phyloP scores from a whole-genome alignment of 1,140 invertebrate species.

The Scaptomyza montana region DNA sequence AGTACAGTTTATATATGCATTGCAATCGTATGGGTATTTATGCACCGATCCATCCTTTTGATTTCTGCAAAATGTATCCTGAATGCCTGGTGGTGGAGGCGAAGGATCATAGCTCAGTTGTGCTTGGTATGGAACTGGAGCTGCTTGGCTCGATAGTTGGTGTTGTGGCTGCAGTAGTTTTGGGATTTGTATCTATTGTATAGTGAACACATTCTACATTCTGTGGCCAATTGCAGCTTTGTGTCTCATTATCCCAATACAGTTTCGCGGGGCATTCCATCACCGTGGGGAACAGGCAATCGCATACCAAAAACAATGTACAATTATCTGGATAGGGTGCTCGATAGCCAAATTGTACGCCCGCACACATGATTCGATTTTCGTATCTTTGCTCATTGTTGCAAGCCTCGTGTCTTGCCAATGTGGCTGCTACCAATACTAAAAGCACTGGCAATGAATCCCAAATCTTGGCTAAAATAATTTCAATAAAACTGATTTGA shows the following conservation, averaged over 20 bases:
- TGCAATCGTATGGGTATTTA: slow-evolving; percentile 70
- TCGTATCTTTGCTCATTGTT: slow-evolving; percentile 65
- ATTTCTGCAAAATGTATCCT: slow-evolving; percentile 31
- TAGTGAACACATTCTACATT: slow-evolving; percentile 48
- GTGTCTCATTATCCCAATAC: slow-evolving; percentile 59
- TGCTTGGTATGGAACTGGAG: background rate
- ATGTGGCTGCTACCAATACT: background rate
- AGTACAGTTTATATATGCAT: slow-evolving; percentile 74
- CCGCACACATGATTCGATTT: slow-evolving; percentile 65
- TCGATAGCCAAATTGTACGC: slow-evolving; percentile 45
- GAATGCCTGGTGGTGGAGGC: slow-evolving; percentile 50
- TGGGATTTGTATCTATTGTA: slow-evolving; percentile 25
- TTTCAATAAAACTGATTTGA: background rate
- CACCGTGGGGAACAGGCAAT: slow-evolving; percentile 71
- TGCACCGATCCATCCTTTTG: slow-evolving; percentile 36
- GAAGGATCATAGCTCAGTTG: slow-evolving; percentile 54
- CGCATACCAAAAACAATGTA: slow-evolving; percentile 62
- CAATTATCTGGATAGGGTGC: slow-evolving; percentile 75
- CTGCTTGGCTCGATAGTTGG: slow-evolving; percentile 1
- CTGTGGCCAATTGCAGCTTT: slow-evolving; percentile 62
- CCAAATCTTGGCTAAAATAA: slow-evolving; percentile 4
- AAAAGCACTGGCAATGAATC: slow-evolving; percentile 19
- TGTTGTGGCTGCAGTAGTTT: background rate
- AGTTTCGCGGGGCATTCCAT: slow-evolving; percentile 38
- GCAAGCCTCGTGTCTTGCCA: slow-evolving; percentile 45